Evolutionary conservation across 2,113 vertebrate genomes (phyloP).

Genomic region (Spermophilus dauricus): DNA sequence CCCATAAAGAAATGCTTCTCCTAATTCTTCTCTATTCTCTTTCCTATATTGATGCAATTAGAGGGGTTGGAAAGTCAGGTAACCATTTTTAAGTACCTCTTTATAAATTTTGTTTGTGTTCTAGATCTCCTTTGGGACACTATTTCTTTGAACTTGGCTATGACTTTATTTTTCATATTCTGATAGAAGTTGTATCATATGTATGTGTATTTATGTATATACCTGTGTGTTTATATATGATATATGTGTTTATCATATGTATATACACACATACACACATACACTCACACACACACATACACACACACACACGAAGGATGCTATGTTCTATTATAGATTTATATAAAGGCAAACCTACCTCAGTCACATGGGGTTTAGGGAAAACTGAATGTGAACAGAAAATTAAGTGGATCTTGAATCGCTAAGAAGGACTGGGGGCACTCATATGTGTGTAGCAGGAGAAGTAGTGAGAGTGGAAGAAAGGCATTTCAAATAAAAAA

Average conservation of each 20-base stretch:
- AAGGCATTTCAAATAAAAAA: background rate
- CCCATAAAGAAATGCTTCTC: background rate
- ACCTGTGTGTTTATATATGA: no score
- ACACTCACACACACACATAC: no score
- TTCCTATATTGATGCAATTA: background rate
- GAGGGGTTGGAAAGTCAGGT: background rate
- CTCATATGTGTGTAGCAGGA: fast-evolving
- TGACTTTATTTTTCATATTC: background rate
- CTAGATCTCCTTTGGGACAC: background rate
- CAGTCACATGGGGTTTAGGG: background rate
- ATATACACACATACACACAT: no score
- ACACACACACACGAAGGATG: background rate
- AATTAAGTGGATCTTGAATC: background rate
- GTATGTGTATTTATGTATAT: background rate
- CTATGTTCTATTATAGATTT: background rate
- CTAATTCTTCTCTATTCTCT: background rate
- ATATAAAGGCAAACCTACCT: background rate
- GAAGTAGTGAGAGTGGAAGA: background rate
- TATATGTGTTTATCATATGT: no score
- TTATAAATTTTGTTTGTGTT: background rate
- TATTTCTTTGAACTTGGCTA: background rate
- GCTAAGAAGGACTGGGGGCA: background rate
- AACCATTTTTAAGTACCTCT: background rate
- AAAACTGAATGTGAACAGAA: background rate
- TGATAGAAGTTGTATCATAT: background rate